A percentile compares a stretch with the other conserved stretches of the same genome.
These are phyloP conservation scores for Notiomystis cincta DNA, from an alignment of 2,113 vertebrate species.

Conservation along the genomic window DNA sequence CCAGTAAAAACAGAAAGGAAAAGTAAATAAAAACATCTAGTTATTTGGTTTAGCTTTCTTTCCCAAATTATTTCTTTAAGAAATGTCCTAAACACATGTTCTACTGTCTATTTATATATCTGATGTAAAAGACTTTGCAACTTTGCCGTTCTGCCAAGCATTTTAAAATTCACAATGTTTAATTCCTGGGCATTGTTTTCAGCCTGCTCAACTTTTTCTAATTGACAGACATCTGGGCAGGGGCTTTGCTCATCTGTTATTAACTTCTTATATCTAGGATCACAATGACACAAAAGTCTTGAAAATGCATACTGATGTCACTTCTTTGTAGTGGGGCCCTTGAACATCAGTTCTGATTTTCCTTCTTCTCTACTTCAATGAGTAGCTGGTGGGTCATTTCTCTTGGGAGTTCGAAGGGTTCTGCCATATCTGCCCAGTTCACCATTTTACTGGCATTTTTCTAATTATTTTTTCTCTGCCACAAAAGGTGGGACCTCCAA, in stretches of 20 bases:
- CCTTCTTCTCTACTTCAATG: background rate
- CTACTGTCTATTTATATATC: background rate
- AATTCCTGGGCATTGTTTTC: background rate
- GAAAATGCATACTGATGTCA: background rate
- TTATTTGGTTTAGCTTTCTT: background rate
- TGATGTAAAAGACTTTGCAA: background rate
- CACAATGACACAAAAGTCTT: background rate
- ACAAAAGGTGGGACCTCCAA: background rate
- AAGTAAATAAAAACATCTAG: background rate
- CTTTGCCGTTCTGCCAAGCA: background rate
- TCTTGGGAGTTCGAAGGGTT: rapidly evolving
- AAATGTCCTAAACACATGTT: background rate
- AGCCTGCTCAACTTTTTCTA: background rate
- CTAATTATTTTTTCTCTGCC: background rate
- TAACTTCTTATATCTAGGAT: background rate
- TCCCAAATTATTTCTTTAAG: background rate
- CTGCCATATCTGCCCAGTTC: background rate
- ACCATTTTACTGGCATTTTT: background rate
- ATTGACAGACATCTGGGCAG: background rate
- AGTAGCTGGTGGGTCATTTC: background rate
- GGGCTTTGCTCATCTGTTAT: background rate
- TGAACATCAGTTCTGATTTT: background rate
- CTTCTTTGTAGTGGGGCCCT: background rate
- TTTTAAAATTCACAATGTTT: background rate
- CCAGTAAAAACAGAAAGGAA: background rate